These are phyloP conservation scores for Galaxea fascicularis DNA, from an alignment of 92 coral and sea anemone genomes.

Conservation along the genomic window DNA sequence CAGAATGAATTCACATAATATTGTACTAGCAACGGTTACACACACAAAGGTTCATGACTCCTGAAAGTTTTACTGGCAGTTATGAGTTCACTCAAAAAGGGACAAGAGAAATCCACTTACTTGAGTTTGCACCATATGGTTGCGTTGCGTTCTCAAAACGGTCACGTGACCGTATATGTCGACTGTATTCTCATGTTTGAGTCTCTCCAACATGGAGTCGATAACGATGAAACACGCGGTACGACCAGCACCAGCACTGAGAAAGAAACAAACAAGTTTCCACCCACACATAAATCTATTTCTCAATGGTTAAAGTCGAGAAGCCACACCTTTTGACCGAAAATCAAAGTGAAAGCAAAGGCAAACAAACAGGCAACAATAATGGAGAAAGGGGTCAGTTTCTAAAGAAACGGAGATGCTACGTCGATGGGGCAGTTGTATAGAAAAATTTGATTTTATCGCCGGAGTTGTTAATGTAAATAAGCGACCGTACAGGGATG, in stretches of 20 bases:
- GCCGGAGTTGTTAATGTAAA: too few species aligned
- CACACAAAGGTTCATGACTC: not conserved
- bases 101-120: constrained; percentile 24
- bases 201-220: constrained; percentile 97
- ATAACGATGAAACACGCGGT: constrained; percentile 96
- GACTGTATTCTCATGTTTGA: constrained; percentile 94
- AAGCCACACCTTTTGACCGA: too few species aligned
- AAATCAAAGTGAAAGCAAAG: too few species aligned
- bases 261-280: not conserved
- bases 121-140: constrained; percentile 94
- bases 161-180: constrained; percentile 99
- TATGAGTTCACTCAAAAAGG: too few species aligned
- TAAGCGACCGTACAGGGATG: too few species aligned
- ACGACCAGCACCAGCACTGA: constrained; percentile 97
- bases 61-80: too few species aligned
- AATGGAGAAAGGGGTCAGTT: too few species aligned
- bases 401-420: too few species aligned
- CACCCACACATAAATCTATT: not conserved
- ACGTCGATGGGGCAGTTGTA: too few species aligned
- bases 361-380: too few species aligned
- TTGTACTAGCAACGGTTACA: not conserved
- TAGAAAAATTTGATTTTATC: too few species aligned
- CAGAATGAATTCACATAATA: not conserved
- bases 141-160: constrained; percentile 91
- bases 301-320: too few species aligned